Evolutionary conservation across 2,888 invertebrate genomes (phyloP).

Genomic region (Tubiluchus corallicola): DNA sequence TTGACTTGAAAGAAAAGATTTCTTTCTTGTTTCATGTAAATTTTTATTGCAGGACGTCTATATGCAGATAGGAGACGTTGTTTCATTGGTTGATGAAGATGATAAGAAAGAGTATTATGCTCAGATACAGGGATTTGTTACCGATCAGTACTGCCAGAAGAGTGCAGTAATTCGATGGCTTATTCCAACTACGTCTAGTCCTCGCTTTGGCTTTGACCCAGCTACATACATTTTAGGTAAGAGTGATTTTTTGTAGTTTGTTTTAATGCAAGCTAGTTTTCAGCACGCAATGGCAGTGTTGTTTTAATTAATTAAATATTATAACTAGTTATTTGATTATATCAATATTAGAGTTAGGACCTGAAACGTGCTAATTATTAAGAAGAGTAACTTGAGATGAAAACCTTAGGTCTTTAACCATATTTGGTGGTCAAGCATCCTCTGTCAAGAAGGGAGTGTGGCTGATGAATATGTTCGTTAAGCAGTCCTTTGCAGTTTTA

Average conservation of each 20-base stretch:
- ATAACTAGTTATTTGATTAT: too few species aligned
- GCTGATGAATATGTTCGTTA: too few species aligned
- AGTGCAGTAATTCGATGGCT: slow-evolving; percentile 82
- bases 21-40: slow-evolving; percentile 5
- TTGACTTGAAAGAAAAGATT: too few species aligned
- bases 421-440: too few species aligned
- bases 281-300: too few species aligned
- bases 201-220: slow-evolving; percentile 67
- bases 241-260: slow-evolving; percentile 21
- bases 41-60: slow-evolving; percentile 34
- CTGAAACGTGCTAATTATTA: too few species aligned
- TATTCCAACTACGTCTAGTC: slow-evolving; percentile 58
- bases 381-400: too few species aligned
- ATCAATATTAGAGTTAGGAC: too few species aligned
- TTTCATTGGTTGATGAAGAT: slow-evolving; percentile 54
- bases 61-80: slow-evolving; percentile 75
- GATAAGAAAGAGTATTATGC: slow-evolving; percentile 60
- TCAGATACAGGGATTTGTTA: slow-evolving; percentile 67
- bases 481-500: too few species aligned
- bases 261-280: background rate
- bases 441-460: too few species aligned
- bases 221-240: slow-evolving; percentile 69
- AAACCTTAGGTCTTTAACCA: too few species aligned
- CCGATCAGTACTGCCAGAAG: slow-evolving; percentile 81
- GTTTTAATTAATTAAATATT: too few species aligned